These are phyloP conservation scores for Athene cunicularia DNA, from an alignment of 2,113 vertebrate genomes.

Conservation along the genomic window DNA sequence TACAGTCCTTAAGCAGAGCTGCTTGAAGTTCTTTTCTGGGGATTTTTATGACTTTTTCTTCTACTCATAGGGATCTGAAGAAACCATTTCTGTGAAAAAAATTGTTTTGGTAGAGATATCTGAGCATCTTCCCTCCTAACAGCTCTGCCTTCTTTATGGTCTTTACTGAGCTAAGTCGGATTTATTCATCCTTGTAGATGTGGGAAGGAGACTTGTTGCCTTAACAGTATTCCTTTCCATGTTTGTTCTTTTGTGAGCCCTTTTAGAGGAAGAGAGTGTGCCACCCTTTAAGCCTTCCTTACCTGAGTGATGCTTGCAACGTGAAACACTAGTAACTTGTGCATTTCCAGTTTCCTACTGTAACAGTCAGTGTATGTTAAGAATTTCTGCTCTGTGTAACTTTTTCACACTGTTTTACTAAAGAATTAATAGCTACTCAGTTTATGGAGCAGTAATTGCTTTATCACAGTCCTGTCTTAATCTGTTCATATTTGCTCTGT, in stretches of 20 bases:
- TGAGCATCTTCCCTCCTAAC: not conserved
- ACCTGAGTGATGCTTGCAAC: not conserved
- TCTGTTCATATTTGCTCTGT: not conserved
- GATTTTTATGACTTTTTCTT: not conserved
- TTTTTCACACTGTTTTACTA: not conserved
- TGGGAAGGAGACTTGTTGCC: not conserved
- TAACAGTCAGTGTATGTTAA: not conserved
- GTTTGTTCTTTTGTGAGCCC: not conserved
- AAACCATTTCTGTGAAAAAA: not conserved
- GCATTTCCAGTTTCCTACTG: not conserved
- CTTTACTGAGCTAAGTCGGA: not conserved
- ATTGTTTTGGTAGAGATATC: not conserved
- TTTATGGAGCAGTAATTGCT: not conserved
- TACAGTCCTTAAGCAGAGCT: not conserved
- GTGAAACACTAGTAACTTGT: not conserved
- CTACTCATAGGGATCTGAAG: not conserved
- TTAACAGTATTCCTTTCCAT: not conserved
- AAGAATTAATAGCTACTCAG: not conserved
- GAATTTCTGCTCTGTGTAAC: not conserved
- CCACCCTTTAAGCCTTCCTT: not conserved
- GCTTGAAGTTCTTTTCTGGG: not conserved
- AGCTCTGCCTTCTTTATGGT: not conserved
- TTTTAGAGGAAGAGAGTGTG: not conserved
- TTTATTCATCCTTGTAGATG: not conserved
- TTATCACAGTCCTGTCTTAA: not conserved